phyloP scores from a whole-genome alignment of 2,797 vertebrate species.

The Yasuhikotakia modesta region DNA sequence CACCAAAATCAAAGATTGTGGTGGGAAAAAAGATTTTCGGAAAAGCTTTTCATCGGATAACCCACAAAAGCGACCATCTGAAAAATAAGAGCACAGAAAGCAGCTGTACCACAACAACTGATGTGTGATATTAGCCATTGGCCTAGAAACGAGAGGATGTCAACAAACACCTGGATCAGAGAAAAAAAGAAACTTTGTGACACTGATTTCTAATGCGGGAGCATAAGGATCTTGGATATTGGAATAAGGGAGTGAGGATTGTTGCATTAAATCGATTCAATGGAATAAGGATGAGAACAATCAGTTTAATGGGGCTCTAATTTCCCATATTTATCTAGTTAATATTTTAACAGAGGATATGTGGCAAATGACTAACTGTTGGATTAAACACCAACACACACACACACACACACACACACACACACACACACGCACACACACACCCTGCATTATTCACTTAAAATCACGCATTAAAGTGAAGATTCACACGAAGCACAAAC shows the following conservation, averaged over 20 bases:
- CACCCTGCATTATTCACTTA: too few relatives aligned
- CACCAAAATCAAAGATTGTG: too few relatives aligned
- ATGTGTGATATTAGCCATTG: constrained; percentile 11
- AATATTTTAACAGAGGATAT: not conserved
- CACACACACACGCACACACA: not conserved
- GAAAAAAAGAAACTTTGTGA: not conserved
- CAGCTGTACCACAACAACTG: not conserved
- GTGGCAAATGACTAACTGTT: not conserved
- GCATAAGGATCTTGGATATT: not conserved
- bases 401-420: too few relatives aligned
- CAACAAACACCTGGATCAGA: constrained; percentile 16
- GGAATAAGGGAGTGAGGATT: not conserved
- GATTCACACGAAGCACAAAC: too few relatives aligned
- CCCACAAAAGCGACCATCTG: too few relatives aligned
- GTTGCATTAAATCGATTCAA: not conserved
- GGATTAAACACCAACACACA: too few relatives aligned
- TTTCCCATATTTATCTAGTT: too few relatives aligned
- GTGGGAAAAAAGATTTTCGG: too few relatives aligned
- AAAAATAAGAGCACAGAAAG: not conserved
- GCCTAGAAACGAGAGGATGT: constrained; percentile 20
- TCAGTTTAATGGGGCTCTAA: not conserved
- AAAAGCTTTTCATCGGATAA: too few relatives aligned
- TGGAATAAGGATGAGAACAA: not conserved
- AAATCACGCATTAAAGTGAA: too few relatives aligned
- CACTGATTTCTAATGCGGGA: too few relatives aligned